Percentiles rank a stretch among this genome's conserved stretches.
Conservation (phyloP, 1,140 invertebrate genomes). For the Drosophila bocqueti region DNA sequence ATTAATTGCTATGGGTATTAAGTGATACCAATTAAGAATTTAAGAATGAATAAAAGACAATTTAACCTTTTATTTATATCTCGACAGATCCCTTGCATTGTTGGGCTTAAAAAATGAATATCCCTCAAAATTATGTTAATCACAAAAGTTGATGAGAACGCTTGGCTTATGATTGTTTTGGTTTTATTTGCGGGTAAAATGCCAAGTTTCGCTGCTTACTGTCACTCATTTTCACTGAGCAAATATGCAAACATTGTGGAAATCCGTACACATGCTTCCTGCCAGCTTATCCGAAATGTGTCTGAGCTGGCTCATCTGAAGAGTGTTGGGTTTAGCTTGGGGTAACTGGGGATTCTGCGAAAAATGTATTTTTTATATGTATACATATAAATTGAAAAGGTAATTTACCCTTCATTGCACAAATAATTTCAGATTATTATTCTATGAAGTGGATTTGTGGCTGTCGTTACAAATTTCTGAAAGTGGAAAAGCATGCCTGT, state of each 20-base stretch:
- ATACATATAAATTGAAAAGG: not conserved
- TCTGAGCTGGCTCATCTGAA: not conserved
- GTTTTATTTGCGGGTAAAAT: not conserved
- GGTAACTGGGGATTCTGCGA: not conserved
- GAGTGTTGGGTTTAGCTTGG: not conserved
- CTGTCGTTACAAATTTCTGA: conserved; percentile 2
- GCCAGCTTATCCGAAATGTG: conserved; percentile 1
- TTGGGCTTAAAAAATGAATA: not conserved
- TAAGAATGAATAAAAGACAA: not conserved
- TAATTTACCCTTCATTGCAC: conserved; percentile 6
- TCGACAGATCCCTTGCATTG: not conserved
- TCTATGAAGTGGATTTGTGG: not conserved
- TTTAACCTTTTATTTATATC: not conserved
- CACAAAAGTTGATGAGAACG: not conserved
- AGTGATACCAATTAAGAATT: not conserved
- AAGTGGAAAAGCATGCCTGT: conserved; percentile 11
- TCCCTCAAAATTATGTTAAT: not conserved
- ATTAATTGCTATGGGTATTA: conserved; percentile 10
- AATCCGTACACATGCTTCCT: conserved; percentile 10
- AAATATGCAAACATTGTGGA: conserved; percentile 20
- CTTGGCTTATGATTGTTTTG: not conserved
- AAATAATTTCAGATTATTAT: conserved; percentile 16
- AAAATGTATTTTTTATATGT: not conserved
- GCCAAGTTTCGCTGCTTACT: conserved; percentile 3
- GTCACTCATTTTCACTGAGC: not conserved